Evolutionary conservation across 2,113 vertebrate genomes (phyloP).

Genomic region (Ptyas mucosa): DNA sequence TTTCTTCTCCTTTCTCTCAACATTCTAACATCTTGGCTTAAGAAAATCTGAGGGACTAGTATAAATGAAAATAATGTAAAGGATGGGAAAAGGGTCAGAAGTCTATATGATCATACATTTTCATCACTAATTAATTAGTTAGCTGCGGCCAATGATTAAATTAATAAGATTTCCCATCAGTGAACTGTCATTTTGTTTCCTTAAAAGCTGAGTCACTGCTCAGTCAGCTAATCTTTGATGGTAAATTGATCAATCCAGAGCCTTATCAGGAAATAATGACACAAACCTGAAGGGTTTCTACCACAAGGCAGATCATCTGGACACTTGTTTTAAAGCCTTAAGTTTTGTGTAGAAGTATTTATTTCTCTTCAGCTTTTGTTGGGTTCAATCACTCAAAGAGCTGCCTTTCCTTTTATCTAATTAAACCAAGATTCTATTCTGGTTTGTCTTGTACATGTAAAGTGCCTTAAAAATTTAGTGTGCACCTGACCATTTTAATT

Average conservation of each 20-base stretch:
- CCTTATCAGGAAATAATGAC: background rate
- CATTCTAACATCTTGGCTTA: background rate
- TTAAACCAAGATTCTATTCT: background rate
- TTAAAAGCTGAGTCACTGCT: background rate
- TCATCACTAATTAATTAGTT: background rate
- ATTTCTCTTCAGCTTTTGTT: background rate
- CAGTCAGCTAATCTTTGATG: background rate
- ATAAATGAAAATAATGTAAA: background rate
- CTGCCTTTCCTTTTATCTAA: background rate
- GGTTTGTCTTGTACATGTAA: background rate
- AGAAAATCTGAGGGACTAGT: background rate
- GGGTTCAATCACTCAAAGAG: background rate
- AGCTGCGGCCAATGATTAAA: background rate
- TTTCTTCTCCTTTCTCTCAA: background rate
- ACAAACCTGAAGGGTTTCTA: background rate
- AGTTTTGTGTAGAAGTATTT: background rate
- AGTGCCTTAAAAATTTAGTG: background rate
- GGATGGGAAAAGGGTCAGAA: background rate
- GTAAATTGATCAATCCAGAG: background rate
- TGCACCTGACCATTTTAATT: background rate
- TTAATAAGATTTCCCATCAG: background rate
- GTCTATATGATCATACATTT: background rate
- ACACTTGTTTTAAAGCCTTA: background rate
- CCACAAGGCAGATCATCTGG: background rate
- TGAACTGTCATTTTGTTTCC: background rate